Conservation (phyloP, 2,888 invertebrate genomes). For the Aplocera efformata region DNA sequence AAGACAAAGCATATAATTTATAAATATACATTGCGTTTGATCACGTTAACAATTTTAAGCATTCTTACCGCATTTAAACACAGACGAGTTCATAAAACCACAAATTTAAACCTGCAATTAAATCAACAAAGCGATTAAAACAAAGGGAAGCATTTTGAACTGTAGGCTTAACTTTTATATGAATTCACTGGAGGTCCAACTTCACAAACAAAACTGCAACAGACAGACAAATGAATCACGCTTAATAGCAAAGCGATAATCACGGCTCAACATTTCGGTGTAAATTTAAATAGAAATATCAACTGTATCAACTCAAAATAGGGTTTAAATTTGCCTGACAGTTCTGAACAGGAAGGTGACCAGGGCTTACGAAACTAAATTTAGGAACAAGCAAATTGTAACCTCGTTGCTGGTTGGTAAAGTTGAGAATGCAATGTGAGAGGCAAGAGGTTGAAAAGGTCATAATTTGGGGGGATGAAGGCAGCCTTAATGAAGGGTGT, state of each 20-base stretch:
- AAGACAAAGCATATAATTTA: too few relatives aligned
- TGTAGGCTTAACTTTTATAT: background rate
- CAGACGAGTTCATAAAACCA: too few relatives aligned
- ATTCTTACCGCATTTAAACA: too few relatives aligned
- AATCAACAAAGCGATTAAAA: too few relatives aligned
- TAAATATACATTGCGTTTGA: too few relatives aligned
- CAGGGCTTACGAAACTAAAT: conserved; percentile 1
- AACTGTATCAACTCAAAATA: conserved; percentile 1
- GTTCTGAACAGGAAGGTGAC: background rate
- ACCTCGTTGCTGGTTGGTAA: background rate
- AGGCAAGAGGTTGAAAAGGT: conserved; percentile 1
- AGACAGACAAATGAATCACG: conserved; percentile 28
- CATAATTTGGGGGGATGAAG: conserved; percentile 17
- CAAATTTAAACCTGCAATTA: too few relatives aligned
- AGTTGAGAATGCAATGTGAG: conserved; percentile 3
- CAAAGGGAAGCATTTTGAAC: too few relatives aligned
- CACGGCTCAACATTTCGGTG: conserved; percentile 1
- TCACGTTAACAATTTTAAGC: too few relatives aligned
- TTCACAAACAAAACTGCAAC: conserved; percentile 25
- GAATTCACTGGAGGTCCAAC: conserved; percentile 6
- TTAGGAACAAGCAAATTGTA: background rate
- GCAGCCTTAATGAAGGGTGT: conserved; percentile 20
- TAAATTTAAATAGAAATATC: background rate
- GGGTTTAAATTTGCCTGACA: background rate
- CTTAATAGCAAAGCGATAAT: conserved; percentile 24